A percentile compares a stretch with the other conserved stretches of the same genome.
phyloP scores from a whole-genome alignment of 2,797 vertebrate species.

The Arrhamphus sclerolepis region DNA sequence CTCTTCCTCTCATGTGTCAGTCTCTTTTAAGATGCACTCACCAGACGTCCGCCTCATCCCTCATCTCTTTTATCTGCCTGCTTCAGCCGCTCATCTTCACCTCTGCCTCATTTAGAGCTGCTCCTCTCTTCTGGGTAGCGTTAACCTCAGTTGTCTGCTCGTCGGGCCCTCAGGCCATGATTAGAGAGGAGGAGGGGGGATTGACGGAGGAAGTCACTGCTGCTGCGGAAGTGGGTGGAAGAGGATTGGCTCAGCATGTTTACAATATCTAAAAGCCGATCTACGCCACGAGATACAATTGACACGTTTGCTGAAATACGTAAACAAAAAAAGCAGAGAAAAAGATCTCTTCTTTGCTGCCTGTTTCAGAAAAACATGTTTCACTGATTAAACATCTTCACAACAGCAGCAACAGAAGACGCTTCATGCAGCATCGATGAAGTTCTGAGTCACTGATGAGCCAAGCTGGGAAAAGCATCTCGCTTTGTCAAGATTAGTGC shows the following conservation, averaged over 20 bases:
- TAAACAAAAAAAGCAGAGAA: slow-evolving; percentile 2
- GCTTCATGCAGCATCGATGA: too few relatives aligned
- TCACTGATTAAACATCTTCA: too few relatives aligned
- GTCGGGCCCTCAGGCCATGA: slow-evolving; percentile 64
- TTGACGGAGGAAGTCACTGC: slow-evolving; percentile 47
- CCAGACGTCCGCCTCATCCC: slow-evolving; percentile 53
- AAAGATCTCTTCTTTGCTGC: too few relatives aligned
- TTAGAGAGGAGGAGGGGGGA: slow-evolving; percentile 49
- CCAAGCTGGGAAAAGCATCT: too few relatives aligned
- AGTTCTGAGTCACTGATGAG: too few relatives aligned
- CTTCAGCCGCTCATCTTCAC: slow-evolving; percentile 71
- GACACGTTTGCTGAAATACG: slow-evolving; percentile 45
- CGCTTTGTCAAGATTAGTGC: too few relatives aligned
- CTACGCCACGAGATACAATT: slow-evolving; percentile 1
- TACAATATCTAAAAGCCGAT: slow-evolving; percentile 37
- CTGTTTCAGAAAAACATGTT: background rate
- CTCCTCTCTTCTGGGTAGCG: slow-evolving; percentile 61
- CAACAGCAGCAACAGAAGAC: too few relatives aligned
- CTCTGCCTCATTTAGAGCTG: slow-evolving; percentile 73
- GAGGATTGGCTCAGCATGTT: slow-evolving; percentile 27
- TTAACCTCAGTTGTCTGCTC: slow-evolving; percentile 67
- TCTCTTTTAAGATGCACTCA: slow-evolving; percentile 58
- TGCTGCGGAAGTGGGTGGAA: slow-evolving; percentile 36
- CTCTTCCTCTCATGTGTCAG: slow-evolving; percentile 54
- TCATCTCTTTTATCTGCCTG: slow-evolving; percentile 70